These are phyloP conservation scores for Psix sp. DNA, from an alignment of 1,140 invertebrate genomes.

Conservation along the genomic window DNA sequence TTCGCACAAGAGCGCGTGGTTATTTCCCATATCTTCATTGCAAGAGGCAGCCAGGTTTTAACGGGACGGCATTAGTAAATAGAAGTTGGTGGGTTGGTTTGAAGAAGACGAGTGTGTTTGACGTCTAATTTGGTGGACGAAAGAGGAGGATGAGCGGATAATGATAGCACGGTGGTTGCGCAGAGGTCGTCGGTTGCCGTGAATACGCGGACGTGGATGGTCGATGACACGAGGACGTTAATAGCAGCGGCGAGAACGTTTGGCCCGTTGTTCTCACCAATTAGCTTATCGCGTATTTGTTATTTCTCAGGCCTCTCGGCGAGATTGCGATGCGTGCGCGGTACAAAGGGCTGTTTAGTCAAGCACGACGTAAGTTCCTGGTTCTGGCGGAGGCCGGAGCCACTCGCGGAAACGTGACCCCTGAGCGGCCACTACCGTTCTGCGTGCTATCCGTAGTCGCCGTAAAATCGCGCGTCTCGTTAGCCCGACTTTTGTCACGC, in stretches of 20 bases:
- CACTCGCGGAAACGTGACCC: conserved; percentile 45
- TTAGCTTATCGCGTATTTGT: conserved; percentile 40
- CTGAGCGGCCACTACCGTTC: conserved; percentile 34
- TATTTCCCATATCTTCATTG: no score
- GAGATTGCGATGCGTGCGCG: conserved; percentile 41
- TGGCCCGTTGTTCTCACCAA: conserved; percentile 40
- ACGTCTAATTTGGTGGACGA: conserved; percentile 32
- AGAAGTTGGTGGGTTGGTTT: conserved; percentile 13
- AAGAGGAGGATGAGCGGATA: conserved; percentile 31
- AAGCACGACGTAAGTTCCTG: conserved; percentile 44
- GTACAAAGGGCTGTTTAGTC: conserved; percentile 43
- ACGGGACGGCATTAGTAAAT: no score
- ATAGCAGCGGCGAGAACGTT: conserved; percentile 30
- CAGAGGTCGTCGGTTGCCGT: not conserved
- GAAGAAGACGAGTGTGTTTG: conserved; percentile 16
- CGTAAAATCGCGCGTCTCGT: conserved; percentile 50
- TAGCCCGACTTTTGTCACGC: conserved; percentile 50
- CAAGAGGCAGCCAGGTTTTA: no score
- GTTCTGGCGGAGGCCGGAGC: conserved; percentile 14
- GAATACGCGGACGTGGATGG: conserved; percentile 12
- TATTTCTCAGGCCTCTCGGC: conserved; percentile 33
- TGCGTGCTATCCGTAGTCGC: conserved; percentile 23
- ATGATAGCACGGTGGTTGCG: conserved; percentile 25
- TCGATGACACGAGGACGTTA: conserved; percentile 28
- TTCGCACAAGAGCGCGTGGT: no score